Percentiles rank a stretch among this genome's conserved stretches.
Evolutionary conservation across 2,888 invertebrate species (phyloP).

Genomic region (Sminthurinus aureus): DNA sequence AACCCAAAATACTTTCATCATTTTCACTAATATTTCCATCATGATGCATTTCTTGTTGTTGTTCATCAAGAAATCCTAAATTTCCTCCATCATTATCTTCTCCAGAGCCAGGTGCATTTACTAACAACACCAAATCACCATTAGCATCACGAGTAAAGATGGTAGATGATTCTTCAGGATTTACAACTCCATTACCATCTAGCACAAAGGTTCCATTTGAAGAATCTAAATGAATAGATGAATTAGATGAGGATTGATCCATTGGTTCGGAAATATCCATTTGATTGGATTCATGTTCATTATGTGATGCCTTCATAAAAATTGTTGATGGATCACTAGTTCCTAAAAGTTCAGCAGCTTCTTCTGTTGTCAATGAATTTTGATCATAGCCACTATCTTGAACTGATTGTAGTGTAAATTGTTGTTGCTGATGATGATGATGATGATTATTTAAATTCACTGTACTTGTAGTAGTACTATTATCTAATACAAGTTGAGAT

Average conservation of each 20-base stretch:
- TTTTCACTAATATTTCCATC: conserved; percentile 30
- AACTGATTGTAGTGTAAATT: background rate
- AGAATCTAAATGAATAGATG: no score
- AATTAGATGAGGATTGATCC: no score
- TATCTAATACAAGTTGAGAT: conserved; percentile 4
- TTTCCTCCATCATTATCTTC: background rate
- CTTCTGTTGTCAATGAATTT: conserved; percentile 1
- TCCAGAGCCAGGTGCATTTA: background rate
- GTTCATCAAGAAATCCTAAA: background rate
- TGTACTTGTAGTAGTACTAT: background rate
- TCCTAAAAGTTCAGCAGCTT: conserved; percentile 8
- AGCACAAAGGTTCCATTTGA: no score
- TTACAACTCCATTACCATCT: no score
- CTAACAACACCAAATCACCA: background rate
- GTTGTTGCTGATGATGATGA: background rate
- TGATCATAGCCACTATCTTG: background rate
- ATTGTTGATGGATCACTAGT: background rate
- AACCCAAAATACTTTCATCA: background rate
- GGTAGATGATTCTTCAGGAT: no score
- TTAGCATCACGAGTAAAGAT: no score
- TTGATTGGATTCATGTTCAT: no score
- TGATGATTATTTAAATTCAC: background rate
- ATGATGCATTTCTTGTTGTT: conserved; percentile 7
- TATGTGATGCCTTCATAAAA: background rate
- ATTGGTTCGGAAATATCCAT: background rate